Evolutionary conservation across 2,888 invertebrate species (phyloP).

Genomic region (Drosophila demipolita): DNA sequence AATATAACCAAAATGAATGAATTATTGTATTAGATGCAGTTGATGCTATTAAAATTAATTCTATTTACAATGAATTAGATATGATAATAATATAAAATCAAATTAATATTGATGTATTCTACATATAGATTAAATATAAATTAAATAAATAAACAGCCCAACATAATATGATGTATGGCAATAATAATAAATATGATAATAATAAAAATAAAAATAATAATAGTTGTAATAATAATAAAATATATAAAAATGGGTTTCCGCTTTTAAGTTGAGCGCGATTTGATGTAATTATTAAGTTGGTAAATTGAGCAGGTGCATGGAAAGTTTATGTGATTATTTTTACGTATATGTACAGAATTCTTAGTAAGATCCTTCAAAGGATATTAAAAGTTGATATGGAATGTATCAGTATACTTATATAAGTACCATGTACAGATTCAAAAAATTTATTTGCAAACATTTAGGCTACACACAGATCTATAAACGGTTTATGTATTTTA

Average conservation of each 20-base stretch:
- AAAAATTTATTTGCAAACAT: constrained; percentile 70
- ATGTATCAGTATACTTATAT: constrained; percentile 19
- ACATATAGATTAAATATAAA: neutral
- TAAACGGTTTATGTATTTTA: constrained; percentile 45
- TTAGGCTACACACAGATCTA: constrained; percentile 60
- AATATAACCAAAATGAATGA: neutral
- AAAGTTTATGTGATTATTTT: neutral
- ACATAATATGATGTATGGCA: neutral
- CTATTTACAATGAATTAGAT: neutral
- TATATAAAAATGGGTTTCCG: neutral
- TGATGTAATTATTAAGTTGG: neutral
- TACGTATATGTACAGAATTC: neutral
- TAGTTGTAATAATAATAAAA: no score
- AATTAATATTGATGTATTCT: neutral
- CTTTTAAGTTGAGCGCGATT: neutral
- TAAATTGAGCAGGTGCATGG: neutral
- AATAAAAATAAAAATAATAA: no score
- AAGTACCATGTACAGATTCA: constrained; percentile 60
- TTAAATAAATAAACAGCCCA: neutral
- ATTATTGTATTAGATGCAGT: neutral
- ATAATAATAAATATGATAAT: neutral
- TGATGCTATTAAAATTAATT: neutral
- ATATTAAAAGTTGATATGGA: constrained; percentile 5
- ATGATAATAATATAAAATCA: neutral
- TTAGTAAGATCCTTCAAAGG: neutral